phyloP scores from a whole-genome alignment of 2,113 vertebrate species.

The Pao palembangensis region DNA sequence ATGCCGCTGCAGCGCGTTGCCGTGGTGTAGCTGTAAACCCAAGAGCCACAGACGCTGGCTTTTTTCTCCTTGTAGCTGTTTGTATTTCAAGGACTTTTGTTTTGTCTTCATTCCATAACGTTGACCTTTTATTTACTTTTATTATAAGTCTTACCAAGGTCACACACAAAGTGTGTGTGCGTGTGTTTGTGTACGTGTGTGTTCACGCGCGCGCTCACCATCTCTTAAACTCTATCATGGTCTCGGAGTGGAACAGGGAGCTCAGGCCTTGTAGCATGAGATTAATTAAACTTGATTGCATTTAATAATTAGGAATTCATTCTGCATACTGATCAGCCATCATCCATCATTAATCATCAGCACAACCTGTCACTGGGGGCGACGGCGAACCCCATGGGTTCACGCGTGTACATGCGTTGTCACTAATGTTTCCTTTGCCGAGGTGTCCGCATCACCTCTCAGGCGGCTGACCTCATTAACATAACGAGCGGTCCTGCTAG shows the following conservation, averaged over 20 bases:
- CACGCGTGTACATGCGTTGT: not conserved
- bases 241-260: conserved; percentile 25
- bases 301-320: conserved; percentile 52
- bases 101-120: not conserved
- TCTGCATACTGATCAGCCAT: conserved; percentile 45
- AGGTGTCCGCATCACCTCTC: not conserved
- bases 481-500: conserved; percentile 3
- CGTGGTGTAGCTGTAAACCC: not conserved
- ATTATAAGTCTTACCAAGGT: conserved; percentile 30
- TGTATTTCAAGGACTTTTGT: not conserved
- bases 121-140: conserved; percentile 24
- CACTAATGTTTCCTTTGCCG: not conserved
- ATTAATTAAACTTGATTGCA: conserved; percentile 58
- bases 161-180: conserved; percentile 8
- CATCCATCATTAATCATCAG: conserved; percentile 18
- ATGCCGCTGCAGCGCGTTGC: not conserved
- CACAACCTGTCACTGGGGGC: not conserved
- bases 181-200: not conserved
- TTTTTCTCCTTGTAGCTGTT: not conserved
- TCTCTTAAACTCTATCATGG: conserved; percentile 31
- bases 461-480: not conserved
- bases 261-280: conserved; percentile 28
- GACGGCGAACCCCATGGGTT: not conserved
- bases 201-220: not conserved
- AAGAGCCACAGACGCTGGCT: not conserved